Evolutionary conservation across 1,140 invertebrate genomes (phyloP).

Genomic region (Heliconius himera): DNA sequence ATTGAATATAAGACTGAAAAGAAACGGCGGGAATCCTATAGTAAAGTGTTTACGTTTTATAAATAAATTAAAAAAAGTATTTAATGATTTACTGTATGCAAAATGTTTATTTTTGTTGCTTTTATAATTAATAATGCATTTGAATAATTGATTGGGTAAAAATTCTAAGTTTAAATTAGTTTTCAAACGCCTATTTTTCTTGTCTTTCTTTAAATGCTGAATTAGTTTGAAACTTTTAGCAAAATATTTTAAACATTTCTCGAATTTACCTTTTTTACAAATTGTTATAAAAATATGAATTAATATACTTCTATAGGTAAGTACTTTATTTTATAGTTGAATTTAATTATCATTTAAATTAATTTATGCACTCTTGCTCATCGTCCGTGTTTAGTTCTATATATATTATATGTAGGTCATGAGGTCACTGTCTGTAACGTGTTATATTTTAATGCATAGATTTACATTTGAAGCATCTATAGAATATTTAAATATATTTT

Average conservation of each 20-base stretch:
- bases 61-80: too few species aligned
- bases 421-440: constrained; percentile 19
- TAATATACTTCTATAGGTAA: not conserved
- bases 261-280: too few species aligned
- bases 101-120: too few species aligned
- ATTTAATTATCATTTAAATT: constrained; percentile 8
- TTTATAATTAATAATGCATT: too few species aligned
- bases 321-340: not conserved
- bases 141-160: too few species aligned
- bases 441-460: not conserved
- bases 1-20: not conserved
- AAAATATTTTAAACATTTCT: too few species aligned
- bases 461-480: not conserved
- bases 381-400: constrained; percentile 21
- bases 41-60: not conserved
- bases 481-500: too few species aligned
- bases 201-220: too few species aligned
- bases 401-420: not conserved
- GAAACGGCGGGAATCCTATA: not conserved
- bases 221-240: too few species aligned
- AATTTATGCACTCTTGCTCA: constrained; percentile 8
- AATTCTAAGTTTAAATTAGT: too few species aligned
- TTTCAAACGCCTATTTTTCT: too few species aligned
- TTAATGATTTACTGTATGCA: too few species aligned
- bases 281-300: not conserved